phyloP scores from a whole-genome alignment of 2,113 vertebrate genomes.

The Labeo catla region DNA sequence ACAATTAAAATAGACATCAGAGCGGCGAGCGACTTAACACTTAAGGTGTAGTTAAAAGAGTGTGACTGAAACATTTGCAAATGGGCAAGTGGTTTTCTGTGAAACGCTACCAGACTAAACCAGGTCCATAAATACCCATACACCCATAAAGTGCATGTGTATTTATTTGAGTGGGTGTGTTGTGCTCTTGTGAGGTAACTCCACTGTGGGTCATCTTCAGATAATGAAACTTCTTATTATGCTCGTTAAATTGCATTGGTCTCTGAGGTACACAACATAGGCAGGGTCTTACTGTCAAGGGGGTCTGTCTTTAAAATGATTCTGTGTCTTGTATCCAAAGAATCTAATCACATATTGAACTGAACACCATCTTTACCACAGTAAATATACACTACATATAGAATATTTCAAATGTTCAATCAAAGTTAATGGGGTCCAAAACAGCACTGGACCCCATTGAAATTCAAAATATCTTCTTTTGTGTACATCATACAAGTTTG shows the following conservation, averaged over 20 bases:
- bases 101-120: not conserved
- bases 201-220: conserved; percentile 39
- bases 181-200: conserved; percentile 26
- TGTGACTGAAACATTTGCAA: conserved; percentile 24
- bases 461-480: not conserved
- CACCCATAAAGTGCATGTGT: conserved; percentile 34
- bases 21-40: conserved; percentile 68
- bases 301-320: conserved; percentile 28
- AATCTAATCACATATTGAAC: not conserved
- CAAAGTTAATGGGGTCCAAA: too few species aligned
- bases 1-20: conserved; percentile 67
- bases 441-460: too few species aligned
- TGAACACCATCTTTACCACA: not conserved
- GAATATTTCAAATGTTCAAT: too few species aligned
- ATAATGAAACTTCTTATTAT: conserved; percentile 48
- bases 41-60: conserved; percentile 46
- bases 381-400: not conserved
- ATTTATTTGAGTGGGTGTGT: conserved; percentile 27
- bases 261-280: conserved; percentile 34
- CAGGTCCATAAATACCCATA: conserved; percentile 20
- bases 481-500: not conserved
- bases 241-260: conserved; percentile 40
- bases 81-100: conserved; percentile 1
- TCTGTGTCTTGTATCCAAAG: conserved; percentile 15
- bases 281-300: conserved; percentile 5